Conservation (phyloP, 2,888 invertebrate genomes). For the Tetropium fuscum region DNA sequence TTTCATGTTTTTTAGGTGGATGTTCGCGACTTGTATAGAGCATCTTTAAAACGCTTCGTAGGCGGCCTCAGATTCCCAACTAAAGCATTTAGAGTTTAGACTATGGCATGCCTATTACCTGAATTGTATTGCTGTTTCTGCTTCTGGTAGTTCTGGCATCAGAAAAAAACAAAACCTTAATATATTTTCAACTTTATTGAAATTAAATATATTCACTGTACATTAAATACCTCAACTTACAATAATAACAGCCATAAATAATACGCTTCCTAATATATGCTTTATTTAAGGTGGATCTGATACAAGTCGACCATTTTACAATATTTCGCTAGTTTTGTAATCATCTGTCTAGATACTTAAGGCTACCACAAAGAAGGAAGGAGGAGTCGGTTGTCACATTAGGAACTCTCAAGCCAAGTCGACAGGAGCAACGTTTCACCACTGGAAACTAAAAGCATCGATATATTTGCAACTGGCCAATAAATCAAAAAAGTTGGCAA, state of each 20-base stretch:
- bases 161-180: no score
- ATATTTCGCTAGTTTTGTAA: conserved; percentile 18
- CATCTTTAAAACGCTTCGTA: no score
- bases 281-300: neutral
- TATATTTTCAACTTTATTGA: conserved; percentile 46
- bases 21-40: no score
- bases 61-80: no score
- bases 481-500: no score
- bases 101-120: no score
- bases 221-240: conserved; percentile 28
- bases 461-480: neutral
- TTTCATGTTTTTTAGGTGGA: no score
- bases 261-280: conserved; percentile 13
- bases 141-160: no score
- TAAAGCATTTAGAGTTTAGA: no score
- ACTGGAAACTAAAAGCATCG: neutral
- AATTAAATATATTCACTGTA: conserved; percentile 45
- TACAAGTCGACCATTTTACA: conserved; percentile 6
- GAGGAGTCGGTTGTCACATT: conserved; percentile 10
- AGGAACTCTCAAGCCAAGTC: conserved; percentile 18
- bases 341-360: no score
- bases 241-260: conserved; percentile 26
- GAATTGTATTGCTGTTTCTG: no score
- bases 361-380: no score
- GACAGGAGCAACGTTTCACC: neutral